Evolutionary conservation across 2,888 invertebrate species (phyloP).

Genomic region (Nipponacmea schrenckii): DNA sequence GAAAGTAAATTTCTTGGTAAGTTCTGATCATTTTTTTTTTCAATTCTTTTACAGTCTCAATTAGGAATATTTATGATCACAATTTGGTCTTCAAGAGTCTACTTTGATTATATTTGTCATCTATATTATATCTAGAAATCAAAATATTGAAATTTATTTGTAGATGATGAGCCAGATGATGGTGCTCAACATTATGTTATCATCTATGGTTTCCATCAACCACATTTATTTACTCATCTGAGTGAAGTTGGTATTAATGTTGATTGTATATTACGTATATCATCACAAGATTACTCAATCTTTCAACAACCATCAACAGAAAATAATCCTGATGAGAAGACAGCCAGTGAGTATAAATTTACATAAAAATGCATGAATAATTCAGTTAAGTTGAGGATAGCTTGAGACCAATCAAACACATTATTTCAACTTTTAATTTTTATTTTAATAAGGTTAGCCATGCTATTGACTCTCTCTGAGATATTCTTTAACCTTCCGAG

Average conservation of each 20-base stretch:
- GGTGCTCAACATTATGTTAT: conserved; percentile 66
- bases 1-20: conserved; percentile 66
- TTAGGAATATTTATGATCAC: too few relatives aligned
- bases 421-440: too few relatives aligned
- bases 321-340: conserved; percentile 51
- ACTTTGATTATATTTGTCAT: too few relatives aligned
- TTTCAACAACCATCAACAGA: conserved; percentile 28
- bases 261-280: conserved; percentile 51
- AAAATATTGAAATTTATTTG: not conserved
- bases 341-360: conserved; percentile 39
- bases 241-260: conserved; percentile 60
- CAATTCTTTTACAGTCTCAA: not conserved
- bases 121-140: too few relatives aligned
- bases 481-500: too few relatives aligned
- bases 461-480: too few relatives aligned
- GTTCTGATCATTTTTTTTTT: conserved; percentile 9
- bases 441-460: too few relatives aligned
- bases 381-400: too few relatives aligned
- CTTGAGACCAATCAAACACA: too few relatives aligned
- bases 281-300: conserved; percentile 51
- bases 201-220: conserved; percentile 61
- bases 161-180: conserved; percentile 69
- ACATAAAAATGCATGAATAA: not conserved
- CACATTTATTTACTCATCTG: conserved; percentile 55
- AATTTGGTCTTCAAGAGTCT: too few relatives aligned